Base-by-base conservation (phyloP, 2,113 vertebrate species). In the Vulpes ferrilata region DNA sequence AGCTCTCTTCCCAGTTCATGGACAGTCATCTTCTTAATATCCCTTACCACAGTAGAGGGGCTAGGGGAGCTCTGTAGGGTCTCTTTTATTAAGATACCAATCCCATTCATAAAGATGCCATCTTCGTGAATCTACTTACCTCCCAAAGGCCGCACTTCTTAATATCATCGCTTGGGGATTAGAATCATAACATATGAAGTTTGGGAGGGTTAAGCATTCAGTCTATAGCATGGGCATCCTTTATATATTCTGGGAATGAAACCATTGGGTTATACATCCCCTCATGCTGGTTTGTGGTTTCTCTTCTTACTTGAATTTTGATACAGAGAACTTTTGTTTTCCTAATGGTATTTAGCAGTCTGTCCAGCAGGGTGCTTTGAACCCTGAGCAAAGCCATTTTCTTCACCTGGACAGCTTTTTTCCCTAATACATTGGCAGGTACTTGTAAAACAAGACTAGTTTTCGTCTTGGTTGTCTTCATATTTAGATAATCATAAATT, bases 361-460 rank as follows among this genome's bases (percentile, higher is more conserved):
- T 48, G 55, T 92, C 59, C 11, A 55, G 51, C 25, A 92, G 76
- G 35, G 27, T 38, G 74, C 71, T 76, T 57, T 55, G 69, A 88
- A 65, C 88, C 62, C 55, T 25, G 4, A 76, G 62, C 38, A 93
- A 69, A 95, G 38, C 43, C 30, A 5, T 95, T 95, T 95, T 67
- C 69, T 93, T 81, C 65, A 76, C 38, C 78, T 16, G 13, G 53
- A 57, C 35, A 78, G 11, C 5, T 83, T 92, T 83, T 74, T 92
- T 82, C 91, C 43, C 96, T 82, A 76, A 43, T 69, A 89, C 64
- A 32, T 67, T 65, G 64, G 15, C 38, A 91, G 57, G 11, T 92
- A 20, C 9, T 51, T 87, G 67, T 92, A 91, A 73, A 89, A 38
- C 11, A 84, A 84, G n/a, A 53, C 8, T 30, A 38, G 25, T 64